Evolutionary conservation across 2,113 vertebrate genomes (phyloP).

Genomic region (Asarcornis scutulata): DNA sequence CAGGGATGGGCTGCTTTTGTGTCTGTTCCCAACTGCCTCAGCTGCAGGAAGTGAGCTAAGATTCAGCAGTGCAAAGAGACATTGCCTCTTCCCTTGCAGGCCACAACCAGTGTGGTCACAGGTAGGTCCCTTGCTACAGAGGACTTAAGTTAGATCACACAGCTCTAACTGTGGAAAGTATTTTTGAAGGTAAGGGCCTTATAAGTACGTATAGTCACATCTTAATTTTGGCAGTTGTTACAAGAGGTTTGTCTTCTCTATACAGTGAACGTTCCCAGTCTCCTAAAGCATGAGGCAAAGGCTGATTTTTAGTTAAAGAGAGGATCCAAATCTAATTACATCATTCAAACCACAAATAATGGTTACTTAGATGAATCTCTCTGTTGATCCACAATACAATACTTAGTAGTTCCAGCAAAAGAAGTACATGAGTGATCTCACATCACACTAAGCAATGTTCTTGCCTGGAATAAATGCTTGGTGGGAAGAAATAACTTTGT

Average conservation of each 20-base stretch:
- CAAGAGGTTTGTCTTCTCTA: neutral
- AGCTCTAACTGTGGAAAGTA: neutral
- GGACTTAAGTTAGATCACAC: neutral
- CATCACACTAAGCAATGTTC: neutral
- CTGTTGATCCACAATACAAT: neutral
- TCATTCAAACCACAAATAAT: neutral
- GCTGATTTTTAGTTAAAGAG: constrained; percentile 17
- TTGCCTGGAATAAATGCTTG: neutral
- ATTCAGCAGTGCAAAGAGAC: neutral
- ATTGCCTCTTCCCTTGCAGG: neutral
- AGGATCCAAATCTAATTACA: neutral
- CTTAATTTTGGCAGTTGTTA: neutral
- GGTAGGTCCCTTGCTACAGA: neutral
- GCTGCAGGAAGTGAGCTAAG: neutral
- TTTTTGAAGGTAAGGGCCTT: neutral
- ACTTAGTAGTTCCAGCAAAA: neutral
- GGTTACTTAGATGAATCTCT: constrained; percentile 7
- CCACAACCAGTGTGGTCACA: neutral
- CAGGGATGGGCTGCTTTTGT: neutral
- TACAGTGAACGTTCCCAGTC: neutral
- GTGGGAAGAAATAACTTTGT: neutral
- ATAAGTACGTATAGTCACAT: neutral
- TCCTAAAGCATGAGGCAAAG: neutral
- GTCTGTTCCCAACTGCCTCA: neutral
- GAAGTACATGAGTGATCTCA: neutral